Evolutionary conservation across 2,113 vertebrate species (phyloP), one percentile per base, ranked within the genome.

Genomic region (Hyla sarda): DNA sequence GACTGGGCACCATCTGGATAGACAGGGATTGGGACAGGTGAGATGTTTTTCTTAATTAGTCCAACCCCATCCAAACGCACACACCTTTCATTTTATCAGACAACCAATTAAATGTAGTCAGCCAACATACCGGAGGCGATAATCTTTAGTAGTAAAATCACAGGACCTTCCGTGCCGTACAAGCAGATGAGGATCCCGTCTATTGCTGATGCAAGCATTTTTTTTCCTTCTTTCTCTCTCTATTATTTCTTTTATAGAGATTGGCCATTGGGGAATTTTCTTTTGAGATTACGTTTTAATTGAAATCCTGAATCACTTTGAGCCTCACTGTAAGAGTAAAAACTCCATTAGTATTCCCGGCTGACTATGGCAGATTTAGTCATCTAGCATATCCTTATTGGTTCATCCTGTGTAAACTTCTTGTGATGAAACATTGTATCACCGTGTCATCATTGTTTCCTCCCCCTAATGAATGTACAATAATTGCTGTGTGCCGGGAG

Each of bases 221-320:
- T 41, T 41, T 41, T 8, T 41, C 90, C 25, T 90, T 83, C 90
- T 92, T 92, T 93, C 91, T 79, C 89, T n/a, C 23, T 21, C 23
- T 58, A 5, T 58, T 54, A 58, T 58, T 83, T 87, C 12, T 52
- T 54, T 21, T 41, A 34, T 16, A 91, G 88, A 91, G 93, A 90
- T 88, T 90, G 74, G 88, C 82, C 90, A 75, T 89, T 84, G 50
- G 90, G 89, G 89, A 90, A n/a, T 92, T 92, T 93, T 90, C 85
- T 87, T 92, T 91, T 88, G 87, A 92, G 87, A 90, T 92, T 93
- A 83, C 80, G 84, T 91, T 93, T 92, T 93, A 93, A 92, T 91
- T 92, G 90, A 92, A 92, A 89, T 41, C 47, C 73, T 13, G 85
- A 92, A 87, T 82, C 87, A 83, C 79, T 90, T 88, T 86, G 88